These are phyloP conservation scores for Decapterus maruadsi DNA, from an alignment of 2,797 vertebrate genomes.

Conservation along the genomic window DNA sequence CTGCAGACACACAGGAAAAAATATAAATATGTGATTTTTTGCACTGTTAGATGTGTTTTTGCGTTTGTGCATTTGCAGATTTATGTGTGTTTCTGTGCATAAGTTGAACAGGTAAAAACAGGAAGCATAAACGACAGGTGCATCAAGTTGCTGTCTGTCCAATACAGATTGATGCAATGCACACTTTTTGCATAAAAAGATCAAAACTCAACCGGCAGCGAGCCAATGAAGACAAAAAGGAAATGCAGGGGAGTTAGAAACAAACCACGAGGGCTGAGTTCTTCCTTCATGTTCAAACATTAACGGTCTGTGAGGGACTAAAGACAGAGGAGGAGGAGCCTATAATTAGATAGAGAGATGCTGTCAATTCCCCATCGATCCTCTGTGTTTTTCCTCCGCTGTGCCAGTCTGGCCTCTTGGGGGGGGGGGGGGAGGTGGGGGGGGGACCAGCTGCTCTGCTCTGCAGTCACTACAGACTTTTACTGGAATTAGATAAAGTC, in stretches of 20 bases:
- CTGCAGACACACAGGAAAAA: constrained; percentile 71
- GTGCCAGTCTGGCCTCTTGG: constrained; percentile 29
- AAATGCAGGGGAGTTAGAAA: constrained; percentile 7
- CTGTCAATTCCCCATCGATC: constrained; percentile 68
- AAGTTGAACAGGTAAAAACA: neutral
- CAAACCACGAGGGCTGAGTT: constrained; percentile 23
- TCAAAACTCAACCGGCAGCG: neutral
- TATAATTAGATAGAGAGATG: constrained; percentile 66
- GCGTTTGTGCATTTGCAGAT: neutral
- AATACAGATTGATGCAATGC: neutral
- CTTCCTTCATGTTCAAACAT: constrained; percentile 16
- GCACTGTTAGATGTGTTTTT: neutral
- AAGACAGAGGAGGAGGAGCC: constrained; percentile 33
- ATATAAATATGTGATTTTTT: neutral
- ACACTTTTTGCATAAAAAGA: neutral
- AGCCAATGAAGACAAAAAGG: constrained; percentile 4
- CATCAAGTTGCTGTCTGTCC: neutral
- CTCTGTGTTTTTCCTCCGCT: constrained; percentile 48
- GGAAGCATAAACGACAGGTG: neutral
- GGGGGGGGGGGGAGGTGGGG: constrained; percentile 20
- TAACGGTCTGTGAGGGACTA: constrained; percentile 39
- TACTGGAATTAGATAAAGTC: constrained; percentile 46
- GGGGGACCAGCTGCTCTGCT: constrained; percentile 37
- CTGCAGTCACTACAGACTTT: constrained; percentile 20
- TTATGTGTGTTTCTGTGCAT: neutral